Evolutionary conservation across 2,888 invertebrate species (phyloP).

Genomic region (Pandemis corylana): DNA sequence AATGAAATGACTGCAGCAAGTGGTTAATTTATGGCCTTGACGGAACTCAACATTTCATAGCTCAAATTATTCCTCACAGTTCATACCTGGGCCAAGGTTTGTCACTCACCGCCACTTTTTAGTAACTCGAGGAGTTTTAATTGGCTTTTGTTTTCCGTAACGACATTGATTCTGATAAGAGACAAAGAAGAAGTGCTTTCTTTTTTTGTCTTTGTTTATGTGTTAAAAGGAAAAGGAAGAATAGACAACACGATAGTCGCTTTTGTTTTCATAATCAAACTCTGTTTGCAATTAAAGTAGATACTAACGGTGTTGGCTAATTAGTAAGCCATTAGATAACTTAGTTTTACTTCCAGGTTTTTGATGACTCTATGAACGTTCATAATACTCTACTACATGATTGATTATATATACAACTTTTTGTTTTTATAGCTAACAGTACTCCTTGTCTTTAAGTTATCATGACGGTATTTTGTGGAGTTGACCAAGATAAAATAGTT

Average conservation of each 20-base stretch:
- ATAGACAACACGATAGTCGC: not conserved
- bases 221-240: slow-evolving; percentile 10
- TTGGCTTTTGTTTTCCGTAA: slow-evolving; percentile 11
- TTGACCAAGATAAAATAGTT: too few relatives aligned
- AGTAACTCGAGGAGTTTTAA: not conserved
- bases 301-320: too few relatives aligned
- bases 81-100: not conserved
- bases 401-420: too few relatives aligned
- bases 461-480: too few relatives aligned
- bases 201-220: slow-evolving; percentile 15
- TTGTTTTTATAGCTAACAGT: too few relatives aligned
- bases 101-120: not conserved
- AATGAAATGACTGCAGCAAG: slow-evolving; percentile 28
- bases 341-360: too few relatives aligned
- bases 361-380: too few relatives aligned
- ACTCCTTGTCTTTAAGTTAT: too few relatives aligned
- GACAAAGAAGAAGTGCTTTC: slow-evolving; percentile 25
- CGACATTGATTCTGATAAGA: slow-evolving; percentile 19
- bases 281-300: slow-evolving; percentile 2
- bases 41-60: not conserved
- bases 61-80: not conserved
- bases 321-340: too few relatives aligned
- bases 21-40: slow-evolving; percentile 14
- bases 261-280: slow-evolving; percentile 18
- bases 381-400: too few relatives aligned